Evolutionary conservation across 2,888 invertebrate species (phyloP), one percentile per base, ranked within the genome.

Genomic region (Rotaria socialis): DNA sequence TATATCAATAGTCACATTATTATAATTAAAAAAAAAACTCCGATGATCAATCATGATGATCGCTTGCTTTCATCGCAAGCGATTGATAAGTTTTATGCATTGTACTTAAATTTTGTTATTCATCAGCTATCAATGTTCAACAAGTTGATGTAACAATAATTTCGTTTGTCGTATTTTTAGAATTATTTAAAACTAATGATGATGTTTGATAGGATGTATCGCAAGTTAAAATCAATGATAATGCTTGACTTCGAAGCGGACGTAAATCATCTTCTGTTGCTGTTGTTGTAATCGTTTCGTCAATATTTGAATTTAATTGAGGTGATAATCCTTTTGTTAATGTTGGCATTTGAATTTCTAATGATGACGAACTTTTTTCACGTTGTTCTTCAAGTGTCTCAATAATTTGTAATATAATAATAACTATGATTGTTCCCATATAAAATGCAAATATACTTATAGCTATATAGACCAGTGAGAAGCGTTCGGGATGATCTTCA

Each of bases 371-470:
- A 67, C 35, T 41, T 35, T 41, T 35, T 41, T 27, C 5, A 16
- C 14, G 67, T 35, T 27, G 67, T 67, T 67, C 67, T 19, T 19
- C 35, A 35, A 6, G 19, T 67, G 67, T 67, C 35, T 67, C 67
- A 19, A 67, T 67, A 19, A 67, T 67, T 67, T 67, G 67, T 67
- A 67, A 35, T 19, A 67, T 67, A 67, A 67, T 67, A 35, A 67
- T 67, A 41, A 67, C 14, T 67, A 67, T 10, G 24, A 67, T 67
- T 27, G 67, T 67, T 16, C 67, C 35, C 35, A 67, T 67, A 67
- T 67, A 67, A 19, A 14, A 67, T 41, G 35, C 24, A 19, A 67
- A 67, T 67, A 67, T 67, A 67, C 67, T 67, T 67, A 67, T 14
- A 35, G 35, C 27, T 16, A 67, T 67, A 35, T 67, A 67, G 19